These are phyloP conservation scores for Caenorhabditis elegans DNA, from an alignment of 1,140 invertebrate species.

Conservation along the genomic window DNA sequence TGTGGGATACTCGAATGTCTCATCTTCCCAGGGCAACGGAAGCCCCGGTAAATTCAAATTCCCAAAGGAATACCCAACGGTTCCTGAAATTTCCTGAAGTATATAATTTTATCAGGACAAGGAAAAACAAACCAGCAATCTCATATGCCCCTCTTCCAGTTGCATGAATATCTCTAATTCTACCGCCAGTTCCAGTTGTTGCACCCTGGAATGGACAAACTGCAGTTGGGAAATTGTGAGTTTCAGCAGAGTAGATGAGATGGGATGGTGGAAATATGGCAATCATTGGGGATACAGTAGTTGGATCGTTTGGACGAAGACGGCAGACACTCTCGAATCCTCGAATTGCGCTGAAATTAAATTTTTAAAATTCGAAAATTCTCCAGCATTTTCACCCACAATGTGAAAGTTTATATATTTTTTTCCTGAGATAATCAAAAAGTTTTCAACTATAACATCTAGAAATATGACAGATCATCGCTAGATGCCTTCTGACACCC, in stretches of 20 bases:
- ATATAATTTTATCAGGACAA: background rate
- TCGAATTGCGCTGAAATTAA: conserved; percentile 78
- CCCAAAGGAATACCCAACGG: conserved; percentile 89
- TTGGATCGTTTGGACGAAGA: conserved; percentile 72
- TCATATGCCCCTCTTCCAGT: conserved; percentile 80
- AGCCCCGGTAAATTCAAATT: conserved; percentile 86
- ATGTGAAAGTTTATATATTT: too few species aligned
- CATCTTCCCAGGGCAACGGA: conserved; percentile 80
- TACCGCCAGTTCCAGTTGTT: conserved; percentile 90
- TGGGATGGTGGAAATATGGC: conserved; percentile 74
- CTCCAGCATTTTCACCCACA: too few species aligned
- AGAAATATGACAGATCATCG: too few species aligned
- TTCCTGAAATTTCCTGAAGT: background rate
- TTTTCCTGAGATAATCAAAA: too few species aligned
- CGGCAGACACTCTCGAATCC: conserved; percentile 75
- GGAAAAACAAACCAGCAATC: conserved; percentile 80
- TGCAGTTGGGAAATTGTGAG: conserved; percentile 95
- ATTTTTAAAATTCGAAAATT: background rate
- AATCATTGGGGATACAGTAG: conserved; percentile 73
- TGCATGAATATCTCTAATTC: conserved; percentile 89
- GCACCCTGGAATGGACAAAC: conserved; percentile 78
- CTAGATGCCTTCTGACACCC: too few species aligned
- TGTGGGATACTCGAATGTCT: conserved; percentile 74
- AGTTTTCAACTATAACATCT: too few species aligned
- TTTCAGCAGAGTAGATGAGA: conserved; percentile 97